Percentiles rank a stretch among this genome's conserved stretches.
Evolutionary conservation across 2,797 vertebrate genomes (phyloP).

Genomic region (Tauraco hartlaubi): DNA sequence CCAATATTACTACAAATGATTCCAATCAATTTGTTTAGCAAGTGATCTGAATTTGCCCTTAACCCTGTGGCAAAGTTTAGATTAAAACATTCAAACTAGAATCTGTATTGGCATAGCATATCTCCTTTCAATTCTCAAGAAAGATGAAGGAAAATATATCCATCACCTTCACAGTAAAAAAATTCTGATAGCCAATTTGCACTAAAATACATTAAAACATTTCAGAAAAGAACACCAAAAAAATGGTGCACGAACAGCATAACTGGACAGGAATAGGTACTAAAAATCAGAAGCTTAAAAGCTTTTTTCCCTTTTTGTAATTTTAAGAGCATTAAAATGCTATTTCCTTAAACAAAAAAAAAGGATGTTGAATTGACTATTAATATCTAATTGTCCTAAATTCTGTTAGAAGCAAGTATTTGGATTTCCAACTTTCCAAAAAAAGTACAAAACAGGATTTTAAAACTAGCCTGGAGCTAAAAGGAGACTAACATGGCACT

Average conservation of each 20-base stretch:
- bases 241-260: accelerated
- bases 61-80: neutral
- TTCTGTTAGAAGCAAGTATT: neutral
- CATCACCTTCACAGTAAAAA: neutral
- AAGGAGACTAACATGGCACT: neutral
- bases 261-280: neutral
- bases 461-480: neutral
- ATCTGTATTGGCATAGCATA: neutral
- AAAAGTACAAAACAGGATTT: neutral
- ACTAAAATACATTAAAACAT: neutral
- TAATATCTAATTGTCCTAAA: neutral
- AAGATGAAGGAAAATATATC: neutral
- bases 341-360: neutral
- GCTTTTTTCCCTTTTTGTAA: neutral
- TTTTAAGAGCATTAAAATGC: neutral
- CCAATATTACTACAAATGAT: neutral
- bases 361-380: neutral
- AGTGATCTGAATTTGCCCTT: neutral
- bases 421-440: neutral
- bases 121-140: neutral
- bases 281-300: neutral
- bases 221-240: neutral
- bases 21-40: neutral
- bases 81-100: neutral
- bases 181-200: accelerated